A percentile compares a stretch with the other conserved stretches of the same genome.
Evolutionary conservation across 2,888 invertebrate genomes (phyloP).

Genomic region (Ptychoptera albimana): DNA sequence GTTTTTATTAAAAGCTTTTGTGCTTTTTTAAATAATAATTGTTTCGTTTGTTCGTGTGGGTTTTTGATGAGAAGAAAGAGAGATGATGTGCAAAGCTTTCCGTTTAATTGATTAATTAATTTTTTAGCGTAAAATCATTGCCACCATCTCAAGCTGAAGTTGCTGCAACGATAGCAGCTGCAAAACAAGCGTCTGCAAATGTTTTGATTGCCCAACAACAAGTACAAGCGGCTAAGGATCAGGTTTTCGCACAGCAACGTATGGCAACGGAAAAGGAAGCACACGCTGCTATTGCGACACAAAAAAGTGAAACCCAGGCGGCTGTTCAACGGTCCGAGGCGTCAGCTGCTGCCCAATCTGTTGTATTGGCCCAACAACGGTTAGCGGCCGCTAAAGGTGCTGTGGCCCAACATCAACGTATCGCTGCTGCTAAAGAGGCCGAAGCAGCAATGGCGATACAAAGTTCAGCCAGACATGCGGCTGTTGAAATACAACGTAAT

Average conservation of each 20-base stretch:
- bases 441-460: conserved; percentile 57
- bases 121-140: neutral
- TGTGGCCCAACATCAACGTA: conserved; percentile 53
- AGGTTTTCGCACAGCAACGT: conserved; percentile 52
- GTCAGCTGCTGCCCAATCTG: conserved; percentile 45
- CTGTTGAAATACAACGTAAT: conserved; percentile 49
- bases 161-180: conserved; percentile 52
- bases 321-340: conserved; percentile 50
- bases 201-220: conserved; percentile 56
- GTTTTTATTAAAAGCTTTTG: no score
- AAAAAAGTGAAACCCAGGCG: conserved; percentile 49
- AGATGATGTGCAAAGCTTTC: no score
- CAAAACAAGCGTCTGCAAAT: conserved; percentile 54
- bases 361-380: conserved; percentile 50
- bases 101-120: neutral
- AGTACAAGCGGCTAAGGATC: conserved; percentile 56
- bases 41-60: no score
- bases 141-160: conserved; percentile 45
- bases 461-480: conserved; percentile 50
- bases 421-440: conserved; percentile 54
- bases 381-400: conserved; percentile 52
- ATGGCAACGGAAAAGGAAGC: conserved; percentile 59
- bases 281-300: conserved; percentile 44
- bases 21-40: no score
- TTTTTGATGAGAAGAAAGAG: no score